Conservation (phyloP, 2,113 vertebrate genomes). For the Glareola pratincola region DNA sequence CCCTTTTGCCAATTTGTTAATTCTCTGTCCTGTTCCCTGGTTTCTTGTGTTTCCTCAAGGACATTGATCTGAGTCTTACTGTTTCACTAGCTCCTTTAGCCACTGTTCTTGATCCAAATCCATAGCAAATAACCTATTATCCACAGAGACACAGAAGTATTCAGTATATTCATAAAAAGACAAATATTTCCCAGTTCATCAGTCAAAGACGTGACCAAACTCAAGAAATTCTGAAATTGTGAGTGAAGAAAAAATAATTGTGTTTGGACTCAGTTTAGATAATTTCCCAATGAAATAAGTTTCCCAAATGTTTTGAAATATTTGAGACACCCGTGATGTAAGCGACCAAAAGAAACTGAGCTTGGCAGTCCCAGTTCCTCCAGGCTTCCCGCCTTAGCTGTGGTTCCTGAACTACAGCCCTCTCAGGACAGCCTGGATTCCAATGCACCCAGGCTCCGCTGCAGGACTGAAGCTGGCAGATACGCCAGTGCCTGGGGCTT, state of each 20-base stretch:
- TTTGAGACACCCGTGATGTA: background rate
- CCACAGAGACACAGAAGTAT: slow-evolving; percentile 9
- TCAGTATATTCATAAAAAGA: slow-evolving; percentile 1
- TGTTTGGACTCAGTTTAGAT: slow-evolving; percentile 12
- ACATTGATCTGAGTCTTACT: slow-evolving; percentile 5
- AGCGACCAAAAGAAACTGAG: background rate
- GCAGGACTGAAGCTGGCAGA: background rate
- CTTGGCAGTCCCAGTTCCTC: background rate
- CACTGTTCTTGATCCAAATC: slow-evolving; percentile 24
- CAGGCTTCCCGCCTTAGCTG: background rate
- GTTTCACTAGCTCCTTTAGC: background rate
- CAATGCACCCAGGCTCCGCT: background rate
- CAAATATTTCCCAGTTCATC: slow-evolving; percentile 38
- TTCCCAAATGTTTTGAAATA: background rate
- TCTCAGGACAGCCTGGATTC: background rate
- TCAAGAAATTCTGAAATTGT: slow-evolving; percentile 34
- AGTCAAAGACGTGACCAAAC: background rate
- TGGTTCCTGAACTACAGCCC: background rate
- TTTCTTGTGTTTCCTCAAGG: slow-evolving; percentile 41
- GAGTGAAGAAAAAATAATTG: slow-evolving; percentile 7
- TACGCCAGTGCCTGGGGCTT: accelerated
- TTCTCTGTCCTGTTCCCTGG: background rate
- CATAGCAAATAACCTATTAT: slow-evolving; percentile 50
- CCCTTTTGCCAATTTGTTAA: background rate
- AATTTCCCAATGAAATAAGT: slow-evolving; percentile 27